Conservation (phyloP, 2,113 vertebrate genomes). For the Procavia capensis region DNA sequence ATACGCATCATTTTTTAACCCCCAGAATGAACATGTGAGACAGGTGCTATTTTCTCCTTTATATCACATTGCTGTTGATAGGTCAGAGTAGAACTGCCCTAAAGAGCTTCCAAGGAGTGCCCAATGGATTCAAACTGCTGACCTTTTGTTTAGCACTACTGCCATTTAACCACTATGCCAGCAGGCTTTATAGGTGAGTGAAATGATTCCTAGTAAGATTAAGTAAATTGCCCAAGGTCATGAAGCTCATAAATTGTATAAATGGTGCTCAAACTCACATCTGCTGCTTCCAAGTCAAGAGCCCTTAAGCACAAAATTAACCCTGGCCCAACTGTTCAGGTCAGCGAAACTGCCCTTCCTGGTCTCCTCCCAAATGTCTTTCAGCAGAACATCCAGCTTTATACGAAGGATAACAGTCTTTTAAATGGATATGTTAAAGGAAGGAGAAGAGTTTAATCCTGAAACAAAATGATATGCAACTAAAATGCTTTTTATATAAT, state of each 20-base stretch:
- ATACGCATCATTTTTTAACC: not conserved
- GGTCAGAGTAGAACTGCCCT: too few relatives aligned
- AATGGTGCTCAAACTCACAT: not conserved
- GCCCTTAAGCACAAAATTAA: not conserved
- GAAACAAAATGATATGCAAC: not conserved
- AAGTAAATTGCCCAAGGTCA: not conserved
- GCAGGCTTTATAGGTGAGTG: not conserved
- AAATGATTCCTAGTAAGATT: not conserved
- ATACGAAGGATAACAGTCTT: constrained; percentile 1
- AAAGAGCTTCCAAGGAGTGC: too few relatives aligned
- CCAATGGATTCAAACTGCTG: too few relatives aligned
- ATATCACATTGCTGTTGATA: too few relatives aligned
- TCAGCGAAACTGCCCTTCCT: not conserved
- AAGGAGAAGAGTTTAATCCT: not conserved
- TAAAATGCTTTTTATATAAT: not conserved
- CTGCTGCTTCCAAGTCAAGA: not conserved
- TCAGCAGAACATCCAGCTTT: not conserved
- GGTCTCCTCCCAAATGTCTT: not conserved
- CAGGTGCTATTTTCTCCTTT: not conserved
- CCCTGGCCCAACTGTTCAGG: not conserved
- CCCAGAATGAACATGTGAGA: not conserved
- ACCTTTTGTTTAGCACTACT: too few relatives aligned
- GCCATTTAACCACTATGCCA: too few relatives aligned
- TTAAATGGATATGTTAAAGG: not conserved
- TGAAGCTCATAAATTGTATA: not conserved